phyloP scores from a whole-genome alignment of 2,888 invertebrate genomes.

The Drosophila peninsularis region DNA sequence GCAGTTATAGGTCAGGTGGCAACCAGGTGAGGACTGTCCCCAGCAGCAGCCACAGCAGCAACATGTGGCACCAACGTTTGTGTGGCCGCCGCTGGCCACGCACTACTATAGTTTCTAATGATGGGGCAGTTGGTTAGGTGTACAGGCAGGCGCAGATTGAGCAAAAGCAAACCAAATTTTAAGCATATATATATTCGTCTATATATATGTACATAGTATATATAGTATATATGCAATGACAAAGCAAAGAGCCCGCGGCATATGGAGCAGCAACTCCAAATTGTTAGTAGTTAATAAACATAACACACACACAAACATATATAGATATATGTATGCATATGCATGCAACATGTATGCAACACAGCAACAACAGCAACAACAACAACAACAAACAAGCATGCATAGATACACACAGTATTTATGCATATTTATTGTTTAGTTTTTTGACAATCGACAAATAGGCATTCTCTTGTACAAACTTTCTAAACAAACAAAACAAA shows the following conservation, averaged over 20 bases:
- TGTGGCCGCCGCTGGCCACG: constrained; percentile 64
- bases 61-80: constrained; percentile 50
- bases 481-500: constrained; percentile 48
- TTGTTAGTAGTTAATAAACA: constrained; percentile 68
- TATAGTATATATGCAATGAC: constrained; percentile 6
- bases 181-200: constrained; percentile 25
- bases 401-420: constrained; percentile 42
- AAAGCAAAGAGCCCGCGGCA: constrained; percentile 35
- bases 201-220: not conserved
- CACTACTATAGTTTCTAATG: constrained; percentile 74
- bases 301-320: constrained; percentile 12
- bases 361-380: constrained; percentile 27
- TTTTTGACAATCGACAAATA: constrained; percentile 85
- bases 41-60: constrained; percentile 50
- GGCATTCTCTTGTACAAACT: constrained; percentile 84
- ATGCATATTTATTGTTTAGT: constrained; percentile 82
- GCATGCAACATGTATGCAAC: constrained; percentile 23
- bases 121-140: constrained; percentile 27
- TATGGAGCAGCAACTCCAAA: constrained; percentile 28
- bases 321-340: not conserved
- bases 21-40: constrained; percentile 35
- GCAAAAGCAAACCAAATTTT: constrained; percentile 47
- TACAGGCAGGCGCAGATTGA: constrained; percentile 35
- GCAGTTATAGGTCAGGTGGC: constrained; percentile 84
- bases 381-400: constrained; percentile 52